Conservation (phyloP, 2,888 invertebrate species). For the Heteromyza rotundicornis region DNA sequence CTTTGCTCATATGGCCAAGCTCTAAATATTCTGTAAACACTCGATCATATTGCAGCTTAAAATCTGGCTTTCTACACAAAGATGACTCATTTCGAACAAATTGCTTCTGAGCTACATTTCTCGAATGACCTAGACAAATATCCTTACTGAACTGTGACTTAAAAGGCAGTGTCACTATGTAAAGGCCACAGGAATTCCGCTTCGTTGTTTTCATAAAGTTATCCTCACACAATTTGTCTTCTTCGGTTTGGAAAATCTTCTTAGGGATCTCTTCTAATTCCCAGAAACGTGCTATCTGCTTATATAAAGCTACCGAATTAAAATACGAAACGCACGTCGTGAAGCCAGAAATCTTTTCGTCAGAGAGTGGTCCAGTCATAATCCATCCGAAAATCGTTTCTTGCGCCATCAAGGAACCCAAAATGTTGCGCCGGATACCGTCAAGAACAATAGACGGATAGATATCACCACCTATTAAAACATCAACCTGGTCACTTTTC, state of each 20-base stretch:
- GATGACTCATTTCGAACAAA: background rate
- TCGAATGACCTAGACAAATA: background rate
- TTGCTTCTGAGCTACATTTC: background rate
- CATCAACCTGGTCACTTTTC: no score
- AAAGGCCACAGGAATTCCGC: background rate
- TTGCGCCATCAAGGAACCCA: background rate
- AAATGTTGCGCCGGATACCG: background rate
- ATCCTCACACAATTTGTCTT: background rate
- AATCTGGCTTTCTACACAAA: background rate
- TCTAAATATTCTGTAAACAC: slow-evolving; percentile 27
- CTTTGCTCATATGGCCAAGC: slow-evolving; percentile 34
- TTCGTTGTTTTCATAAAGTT: background rate
- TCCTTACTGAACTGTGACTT: background rate
- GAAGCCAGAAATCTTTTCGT: background rate
- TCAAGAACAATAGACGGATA: background rate
- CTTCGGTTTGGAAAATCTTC: background rate
- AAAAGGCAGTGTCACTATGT: background rate
- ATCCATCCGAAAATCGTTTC: background rate
- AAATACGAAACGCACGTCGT: background rate
- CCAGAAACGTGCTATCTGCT: background rate
- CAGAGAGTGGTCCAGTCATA: background rate
- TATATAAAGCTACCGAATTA: background rate
- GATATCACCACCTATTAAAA: background rate
- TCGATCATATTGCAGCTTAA: background rate
- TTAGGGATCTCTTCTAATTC: background rate